Evolutionary conservation across 1,140 invertebrate genomes (phyloP), one percentile per base, ranked within the genome.

Genomic region (Rhopalosiphum padi): DNA sequence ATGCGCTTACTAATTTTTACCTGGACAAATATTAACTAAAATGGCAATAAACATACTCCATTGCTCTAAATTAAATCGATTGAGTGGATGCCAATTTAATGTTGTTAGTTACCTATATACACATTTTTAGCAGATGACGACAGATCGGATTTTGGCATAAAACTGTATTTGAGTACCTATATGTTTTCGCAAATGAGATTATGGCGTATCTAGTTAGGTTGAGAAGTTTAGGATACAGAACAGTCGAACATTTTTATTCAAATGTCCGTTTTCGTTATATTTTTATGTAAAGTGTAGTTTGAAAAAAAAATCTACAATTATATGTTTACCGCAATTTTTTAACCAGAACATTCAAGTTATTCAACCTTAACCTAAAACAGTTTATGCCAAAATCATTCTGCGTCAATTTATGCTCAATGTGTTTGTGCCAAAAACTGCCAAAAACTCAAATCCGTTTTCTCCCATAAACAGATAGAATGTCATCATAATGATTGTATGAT

Each of bases 401-500:
- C 37, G 37, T 90, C 15, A 90, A 68, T 90, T 90, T 90, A 41
- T 90, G 41, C 22, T 68, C 15, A n/a, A 68, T 68, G 37, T 90
- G 89, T 90, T 68, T 90, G 53, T 90, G 55, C 89, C 89, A 90
- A 90, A 60, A 90, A 46, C 37, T 90, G 55, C 89, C 89, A 90
- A 90, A 60, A 90, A 46, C 37, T 68, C 51, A 25, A 43, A 55
- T 90, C 43, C 7, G 37, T 90, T 90, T 68, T 87, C 35, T 90
- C 25, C 53, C 41, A n/a, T 90, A 90, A 90, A 68, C 53, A 68
- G 53, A 55, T 90, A 55, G 55, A 68, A 90, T 46, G 37, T 68
- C 23, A 22, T 89, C 18, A 51, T 88, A 11, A 0, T 7, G 4
- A 25, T 89, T 55, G 22, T 41, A 21, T 37, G 23, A 41, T 89